Evolutionary conservation across 2,113 vertebrate genomes (phyloP).

Genomic region (Toxotes chatareus): DNA sequence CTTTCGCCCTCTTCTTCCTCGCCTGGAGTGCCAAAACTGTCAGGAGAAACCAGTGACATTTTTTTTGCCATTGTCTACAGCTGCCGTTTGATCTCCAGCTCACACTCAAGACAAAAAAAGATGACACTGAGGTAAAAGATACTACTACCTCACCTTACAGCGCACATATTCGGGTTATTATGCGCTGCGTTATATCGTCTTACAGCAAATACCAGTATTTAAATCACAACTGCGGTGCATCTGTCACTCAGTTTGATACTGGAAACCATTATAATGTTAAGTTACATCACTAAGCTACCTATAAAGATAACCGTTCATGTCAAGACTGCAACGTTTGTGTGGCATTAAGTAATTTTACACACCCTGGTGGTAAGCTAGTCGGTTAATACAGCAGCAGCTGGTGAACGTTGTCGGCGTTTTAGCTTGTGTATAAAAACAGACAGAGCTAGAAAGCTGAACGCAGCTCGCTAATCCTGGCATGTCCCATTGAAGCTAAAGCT

Average conservation of each 20-base stretch:
- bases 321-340: background rate
- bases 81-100: slow-evolving; percentile 20
- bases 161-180: background rate
- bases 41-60: slow-evolving; percentile 29
- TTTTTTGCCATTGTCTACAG: slow-evolving; percentile 28
- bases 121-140: background rate
- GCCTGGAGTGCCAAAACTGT: slow-evolving; percentile 96
- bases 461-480: slow-evolving; percentile 74
- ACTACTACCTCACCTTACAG: background rate
- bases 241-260: background rate
- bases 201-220: background rate
- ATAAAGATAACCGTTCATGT: slow-evolving; percentile 7
- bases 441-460: slow-evolving; percentile 26
- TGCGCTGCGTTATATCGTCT: background rate
- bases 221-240: slow-evolving; percentile 11
- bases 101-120: slow-evolving; percentile 33
- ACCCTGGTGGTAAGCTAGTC: background rate
- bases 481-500: slow-evolving; percentile 73
- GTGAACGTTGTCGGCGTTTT: background rate
- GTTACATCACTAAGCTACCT: slow-evolving; percentile 36
- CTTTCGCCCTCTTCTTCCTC: slow-evolving; percentile 94
- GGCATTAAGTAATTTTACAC: background rate
- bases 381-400: background rate
- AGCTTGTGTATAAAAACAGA: background rate
- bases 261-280: slow-evolving; percentile 20